A percentile compares a stretch with the other conserved stretches of the same genome.
Evolutionary conservation across 2,888 invertebrate genomes (phyloP).

Genomic region (Bhutanitis thaidina): DNA sequence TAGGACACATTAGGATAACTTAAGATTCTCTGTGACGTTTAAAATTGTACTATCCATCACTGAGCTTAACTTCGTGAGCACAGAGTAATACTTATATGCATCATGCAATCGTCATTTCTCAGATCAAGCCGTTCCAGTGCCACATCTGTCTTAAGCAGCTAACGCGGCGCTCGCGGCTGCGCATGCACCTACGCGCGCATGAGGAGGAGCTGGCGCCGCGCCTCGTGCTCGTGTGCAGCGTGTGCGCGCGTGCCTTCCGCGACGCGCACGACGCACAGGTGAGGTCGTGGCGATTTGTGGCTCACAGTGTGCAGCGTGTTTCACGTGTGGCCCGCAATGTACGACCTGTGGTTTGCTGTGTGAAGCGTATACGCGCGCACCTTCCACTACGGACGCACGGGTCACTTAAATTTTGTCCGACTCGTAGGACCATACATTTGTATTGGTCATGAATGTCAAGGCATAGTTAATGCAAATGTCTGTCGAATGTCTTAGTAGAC

Average conservation of each 20-base stretch:
- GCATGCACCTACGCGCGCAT: slow-evolving; percentile 74
- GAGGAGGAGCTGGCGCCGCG: slow-evolving; percentile 58
- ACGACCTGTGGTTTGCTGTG: neutral
- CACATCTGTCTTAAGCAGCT: slow-evolving; percentile 76
- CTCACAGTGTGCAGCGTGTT: neutral
- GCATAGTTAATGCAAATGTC: too few species aligned
- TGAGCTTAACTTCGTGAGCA: too few species aligned
- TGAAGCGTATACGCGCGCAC: neutral
- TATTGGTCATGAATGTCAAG: too few species aligned
- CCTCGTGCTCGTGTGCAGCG: slow-evolving; percentile 54
- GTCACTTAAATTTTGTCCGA: too few species aligned
- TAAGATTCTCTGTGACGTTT: too few species aligned
- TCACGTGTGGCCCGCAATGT: too few species aligned
- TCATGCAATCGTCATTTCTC: slow-evolving; percentile 2
- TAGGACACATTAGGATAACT: too few species aligned
- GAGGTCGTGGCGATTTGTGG: neutral
- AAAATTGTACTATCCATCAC: too few species aligned
- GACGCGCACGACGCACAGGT: slow-evolving; percentile 50
- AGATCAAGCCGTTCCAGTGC: slow-evolving; percentile 79
- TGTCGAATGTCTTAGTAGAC: too few species aligned
- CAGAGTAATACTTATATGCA: too few species aligned
- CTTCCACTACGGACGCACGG: too few species aligned
- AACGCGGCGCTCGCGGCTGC: slow-evolving; percentile 70
- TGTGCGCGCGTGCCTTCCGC: slow-evolving; percentile 57
- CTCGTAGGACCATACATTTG: too few species aligned